Conservation (phyloP, 1,140 invertebrate species). For the Heterodera schachtii region DNA sequence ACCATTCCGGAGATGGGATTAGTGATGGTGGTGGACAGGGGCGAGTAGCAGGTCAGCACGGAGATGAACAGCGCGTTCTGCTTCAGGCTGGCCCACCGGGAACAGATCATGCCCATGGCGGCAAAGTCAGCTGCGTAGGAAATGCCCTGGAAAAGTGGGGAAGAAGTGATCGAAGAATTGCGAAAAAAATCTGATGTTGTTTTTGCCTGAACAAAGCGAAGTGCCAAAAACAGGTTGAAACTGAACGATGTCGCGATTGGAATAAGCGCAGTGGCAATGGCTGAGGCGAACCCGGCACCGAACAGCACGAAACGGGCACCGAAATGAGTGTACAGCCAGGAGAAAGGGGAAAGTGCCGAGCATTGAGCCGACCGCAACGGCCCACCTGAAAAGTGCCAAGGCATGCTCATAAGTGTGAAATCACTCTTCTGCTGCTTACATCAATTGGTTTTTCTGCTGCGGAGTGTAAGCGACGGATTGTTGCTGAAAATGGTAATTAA, state of each 20-base stretch:
- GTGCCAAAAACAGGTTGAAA: constrained; percentile 35
- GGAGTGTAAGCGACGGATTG: not conserved
- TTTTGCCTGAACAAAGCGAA: constrained; percentile 46
- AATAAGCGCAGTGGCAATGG: constrained; percentile 46
- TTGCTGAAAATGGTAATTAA: not conserved
- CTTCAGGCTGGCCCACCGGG: constrained; percentile 46
- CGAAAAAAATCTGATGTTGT: too few species aligned
- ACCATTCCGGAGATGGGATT: constrained; percentile 41
- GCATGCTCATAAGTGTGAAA: too few species aligned
- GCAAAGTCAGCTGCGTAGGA: constrained; percentile 48
- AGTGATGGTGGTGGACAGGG: constrained; percentile 40
- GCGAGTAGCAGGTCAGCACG: constrained; percentile 46
- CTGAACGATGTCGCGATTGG: constrained; percentile 29
- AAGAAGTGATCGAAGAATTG: not conserved
- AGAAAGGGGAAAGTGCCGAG: constrained; percentile 54
- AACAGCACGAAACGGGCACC: constrained; percentile 51
- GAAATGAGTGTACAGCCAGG: constrained; percentile 41
- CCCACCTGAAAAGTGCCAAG: constrained; percentile 26
- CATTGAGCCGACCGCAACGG: constrained; percentile 42
- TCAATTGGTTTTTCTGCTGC: not conserved
- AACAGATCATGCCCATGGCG: constrained; percentile 44
- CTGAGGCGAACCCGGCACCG: constrained; percentile 47
- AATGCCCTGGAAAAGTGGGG: constrained; percentile 14
- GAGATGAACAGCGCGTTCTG: constrained; percentile 48
- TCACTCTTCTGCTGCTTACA: too few species aligned